A percentile compares a stretch with the other conserved stretches of the same genome.
These are phyloP conservation scores for Pseudochromis fuscus DNA, from an alignment of 2,797 vertebrate species.

Conservation along the genomic window DNA sequence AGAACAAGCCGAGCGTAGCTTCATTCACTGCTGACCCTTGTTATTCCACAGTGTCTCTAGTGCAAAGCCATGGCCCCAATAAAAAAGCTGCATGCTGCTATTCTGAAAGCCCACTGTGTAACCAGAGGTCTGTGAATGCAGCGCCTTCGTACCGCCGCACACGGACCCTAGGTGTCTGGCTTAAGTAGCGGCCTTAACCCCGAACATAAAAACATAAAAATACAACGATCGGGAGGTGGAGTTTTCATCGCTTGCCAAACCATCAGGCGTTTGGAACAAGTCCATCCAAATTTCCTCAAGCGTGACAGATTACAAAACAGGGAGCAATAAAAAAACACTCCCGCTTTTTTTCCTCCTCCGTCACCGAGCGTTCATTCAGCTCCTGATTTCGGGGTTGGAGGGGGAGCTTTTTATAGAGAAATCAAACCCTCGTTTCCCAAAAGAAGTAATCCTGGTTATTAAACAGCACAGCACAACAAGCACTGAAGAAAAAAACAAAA, in stretches of 20 bases:
- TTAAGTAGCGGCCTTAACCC: constrained; percentile 31
- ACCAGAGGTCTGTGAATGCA: constrained; percentile 20
- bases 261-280: constrained; percentile 54
- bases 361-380: constrained; percentile 30
- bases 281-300: constrained; percentile 66
- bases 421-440: constrained; percentile 20
- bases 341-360: constrained; percentile 9
- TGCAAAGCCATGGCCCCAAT: constrained; percentile 35
- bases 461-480: constrained; percentile 19
- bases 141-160: constrained; percentile 27
- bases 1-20: neutral
- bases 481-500: constrained; percentile 25
- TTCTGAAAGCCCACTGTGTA: constrained; percentile 30
- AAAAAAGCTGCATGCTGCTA: constrained; percentile 49
- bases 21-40: constrained; percentile 3
- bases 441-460: constrained; percentile 27
- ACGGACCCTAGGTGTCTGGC: constrained; percentile 21
- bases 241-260: constrained; percentile 57
- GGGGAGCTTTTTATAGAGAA: constrained; percentile 20
- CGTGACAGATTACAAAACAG: constrained; percentile 68
- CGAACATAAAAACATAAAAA: constrained; percentile 32
- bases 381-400: constrained; percentile 25
- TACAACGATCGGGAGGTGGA: constrained; percentile 51
- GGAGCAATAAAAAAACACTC: constrained; percentile 63
- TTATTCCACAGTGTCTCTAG: constrained; percentile 22